phyloP scores from a whole-genome alignment of 2,888 invertebrate species.

The Steromphala cineraria region DNA sequence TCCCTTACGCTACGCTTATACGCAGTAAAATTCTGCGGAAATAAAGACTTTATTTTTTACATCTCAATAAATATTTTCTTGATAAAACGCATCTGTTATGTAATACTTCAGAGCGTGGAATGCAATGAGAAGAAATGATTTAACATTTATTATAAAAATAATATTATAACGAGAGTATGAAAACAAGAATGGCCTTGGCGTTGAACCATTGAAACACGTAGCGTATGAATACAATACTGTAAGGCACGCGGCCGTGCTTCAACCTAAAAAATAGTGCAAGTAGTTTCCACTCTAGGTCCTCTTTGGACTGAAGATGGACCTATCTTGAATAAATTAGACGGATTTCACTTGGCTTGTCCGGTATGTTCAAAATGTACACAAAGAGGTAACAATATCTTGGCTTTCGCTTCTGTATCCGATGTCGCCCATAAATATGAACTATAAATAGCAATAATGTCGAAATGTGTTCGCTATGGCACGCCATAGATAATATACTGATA shows the following conservation, averaged over 20 bases:
- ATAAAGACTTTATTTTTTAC: too few species aligned
- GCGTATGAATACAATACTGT: not conserved
- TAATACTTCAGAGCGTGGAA: not conserved
- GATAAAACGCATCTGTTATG: not conserved
- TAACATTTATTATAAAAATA: slow-evolving; percentile 15
- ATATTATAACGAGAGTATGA: not conserved
- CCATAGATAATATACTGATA: slow-evolving; percentile 15
- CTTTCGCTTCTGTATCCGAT: not conserved
- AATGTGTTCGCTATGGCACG: slow-evolving; percentile 9
- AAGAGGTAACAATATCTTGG: slow-evolving; percentile 13
- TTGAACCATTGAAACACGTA: not conserved
- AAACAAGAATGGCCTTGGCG: not conserved
- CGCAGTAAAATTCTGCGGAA: too few species aligned
- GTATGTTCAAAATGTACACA: slow-evolving; percentile 19
- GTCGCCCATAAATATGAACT: slow-evolving; percentile 15
- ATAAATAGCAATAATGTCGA: slow-evolving; percentile 20
- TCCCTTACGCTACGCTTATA: too few species aligned
- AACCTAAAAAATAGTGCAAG: slow-evolving; percentile 3
- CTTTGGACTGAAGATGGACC: not conserved
- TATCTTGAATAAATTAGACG: slow-evolving; percentile 13
- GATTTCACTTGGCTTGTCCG: slow-evolving; percentile 15
- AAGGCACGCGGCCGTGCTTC: not conserved
- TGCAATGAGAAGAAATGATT: not conserved
- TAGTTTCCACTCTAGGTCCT: not conserved
- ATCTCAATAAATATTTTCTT: too few species aligned